Conservation (phyloP, 2,888 invertebrate genomes). For the Cantharis nigra region DNA sequence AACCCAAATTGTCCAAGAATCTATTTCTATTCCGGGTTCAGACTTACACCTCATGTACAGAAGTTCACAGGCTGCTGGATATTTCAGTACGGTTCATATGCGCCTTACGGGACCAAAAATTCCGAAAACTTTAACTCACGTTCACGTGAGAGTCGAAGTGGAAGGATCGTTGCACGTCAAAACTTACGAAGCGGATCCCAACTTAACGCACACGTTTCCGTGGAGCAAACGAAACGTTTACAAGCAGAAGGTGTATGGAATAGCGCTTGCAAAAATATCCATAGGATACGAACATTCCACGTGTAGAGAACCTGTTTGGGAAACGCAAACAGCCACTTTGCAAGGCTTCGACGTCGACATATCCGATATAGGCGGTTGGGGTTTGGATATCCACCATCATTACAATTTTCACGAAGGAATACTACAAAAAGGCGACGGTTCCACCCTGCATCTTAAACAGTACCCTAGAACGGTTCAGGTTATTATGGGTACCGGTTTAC, state of each 20-base stretch:
- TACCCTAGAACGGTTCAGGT: conserved; percentile 90
- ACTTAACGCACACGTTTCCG: conserved; percentile 92
- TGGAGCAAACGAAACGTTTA: conserved; percentile 99
- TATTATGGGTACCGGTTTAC: conserved; percentile 90
- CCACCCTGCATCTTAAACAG: conserved; percentile 90
- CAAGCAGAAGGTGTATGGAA: conserved; percentile 91
- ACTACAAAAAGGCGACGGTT: conserved; percentile 94
- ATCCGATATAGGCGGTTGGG: conserved; percentile 97
- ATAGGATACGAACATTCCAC: conserved; percentile 94
- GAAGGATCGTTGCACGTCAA: conserved; percentile 92
- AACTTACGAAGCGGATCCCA: conserved; percentile 95
- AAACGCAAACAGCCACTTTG: conserved; percentile 89
- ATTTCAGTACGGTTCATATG: conserved; percentile 90
- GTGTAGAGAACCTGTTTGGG: conserved; percentile 90
- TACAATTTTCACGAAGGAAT: conserved; percentile 99
- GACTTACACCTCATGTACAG: conserved; percentile 93
- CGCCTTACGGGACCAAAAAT: conserved; percentile 80
- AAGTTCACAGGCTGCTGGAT: conserved; percentile 93
- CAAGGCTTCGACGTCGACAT: conserved; percentile 96
- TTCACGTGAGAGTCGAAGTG: conserved; percentile 90
- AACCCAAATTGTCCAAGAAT: conserved; percentile 96
- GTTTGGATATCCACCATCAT: conserved; percentile 96
- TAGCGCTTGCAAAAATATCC: conserved; percentile 84
- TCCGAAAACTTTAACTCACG: conserved; percentile 80
- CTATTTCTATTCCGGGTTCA: conserved; percentile 91